Conservation (phyloP, 1,140 invertebrate genomes). For the Neuroterus valhalla region DNA sequence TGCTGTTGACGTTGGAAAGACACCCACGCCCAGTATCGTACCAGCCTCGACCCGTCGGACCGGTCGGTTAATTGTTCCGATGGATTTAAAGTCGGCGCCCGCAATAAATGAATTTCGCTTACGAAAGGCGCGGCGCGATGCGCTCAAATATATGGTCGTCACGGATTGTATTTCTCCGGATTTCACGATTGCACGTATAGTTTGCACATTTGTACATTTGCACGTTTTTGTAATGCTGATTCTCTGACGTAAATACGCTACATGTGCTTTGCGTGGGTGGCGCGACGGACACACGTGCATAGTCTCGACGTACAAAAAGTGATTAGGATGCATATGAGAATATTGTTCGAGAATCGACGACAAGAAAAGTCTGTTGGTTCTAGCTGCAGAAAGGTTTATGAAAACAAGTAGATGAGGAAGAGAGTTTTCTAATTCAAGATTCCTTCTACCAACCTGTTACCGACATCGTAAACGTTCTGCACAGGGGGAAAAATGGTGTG, state of each 20-base stretch:
- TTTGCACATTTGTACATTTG: constrained; percentile 21
- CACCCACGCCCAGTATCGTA: constrained; percentile 38
- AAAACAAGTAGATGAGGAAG: too few species aligned
- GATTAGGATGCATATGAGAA: constrained; percentile 10
- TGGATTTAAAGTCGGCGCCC: constrained; percentile 49
- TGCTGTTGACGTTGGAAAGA: constrained; percentile 13
- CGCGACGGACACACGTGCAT: constrained; percentile 1
- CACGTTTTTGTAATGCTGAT: background rate
- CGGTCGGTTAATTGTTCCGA: constrained; percentile 53
- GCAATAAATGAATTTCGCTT: constrained; percentile 54
- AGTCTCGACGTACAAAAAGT: constrained; percentile 20
- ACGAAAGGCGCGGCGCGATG: constrained; percentile 39
- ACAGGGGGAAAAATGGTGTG: too few species aligned
- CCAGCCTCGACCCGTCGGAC: constrained; percentile 20
- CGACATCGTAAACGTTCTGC: too few species aligned
- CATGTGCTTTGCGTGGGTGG: constrained; percentile 31
- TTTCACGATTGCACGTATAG: constrained; percentile 10
- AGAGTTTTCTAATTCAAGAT: too few species aligned
- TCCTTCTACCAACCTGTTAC: too few species aligned
- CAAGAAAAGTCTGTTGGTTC: background rate
- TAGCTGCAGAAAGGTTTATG: background rate
- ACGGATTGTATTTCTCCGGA: constrained; percentile 16
- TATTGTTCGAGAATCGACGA: background rate
- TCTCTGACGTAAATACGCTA: constrained; percentile 30
- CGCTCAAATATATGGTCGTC: constrained; percentile 14